These are phyloP conservation scores for Drosophila nr. medialis DNA, from an alignment of 2,888 invertebrate species.

Conservation along the genomic window DNA sequence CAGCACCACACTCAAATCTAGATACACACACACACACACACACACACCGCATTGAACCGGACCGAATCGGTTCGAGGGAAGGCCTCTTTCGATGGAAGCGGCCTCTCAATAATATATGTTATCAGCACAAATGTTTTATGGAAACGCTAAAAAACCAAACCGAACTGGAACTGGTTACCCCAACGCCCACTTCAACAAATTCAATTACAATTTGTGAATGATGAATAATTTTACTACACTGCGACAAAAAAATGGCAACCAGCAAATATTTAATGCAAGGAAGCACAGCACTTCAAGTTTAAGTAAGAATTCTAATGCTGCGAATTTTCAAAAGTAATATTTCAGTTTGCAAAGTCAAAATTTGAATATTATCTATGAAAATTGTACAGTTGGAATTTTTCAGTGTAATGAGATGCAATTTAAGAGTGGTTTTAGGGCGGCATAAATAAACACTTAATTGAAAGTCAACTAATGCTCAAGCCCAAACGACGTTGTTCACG, in stretches of 20 bases:
- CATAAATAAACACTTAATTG: constrained; percentile 25
- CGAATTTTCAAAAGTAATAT: neutral
- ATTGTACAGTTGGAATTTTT: too few relatives aligned
- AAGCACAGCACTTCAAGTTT: neutral
- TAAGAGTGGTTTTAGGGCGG: constrained; percentile 9
- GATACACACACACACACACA: constrained; percentile 18
- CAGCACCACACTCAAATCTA: constrained; percentile 52
- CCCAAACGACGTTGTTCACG: too few relatives aligned
- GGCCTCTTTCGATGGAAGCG: neutral
- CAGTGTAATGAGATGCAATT: neutral
- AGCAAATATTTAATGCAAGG: too few relatives aligned
- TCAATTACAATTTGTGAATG: constrained; percentile 26
- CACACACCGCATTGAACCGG: constrained; percentile 31
- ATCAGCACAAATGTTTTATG: constrained; percentile 20
- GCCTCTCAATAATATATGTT: constrained; percentile 15
- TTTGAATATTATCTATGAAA: too few relatives aligned
- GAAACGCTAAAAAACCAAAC: neutral
- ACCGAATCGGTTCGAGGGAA: neutral
- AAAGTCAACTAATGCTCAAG: constrained; percentile 9
- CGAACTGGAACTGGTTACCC: neutral
- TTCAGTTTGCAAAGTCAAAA: too few relatives aligned
- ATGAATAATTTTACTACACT: constrained; percentile 9
- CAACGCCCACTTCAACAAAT: neutral
- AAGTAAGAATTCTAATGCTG: neutral
- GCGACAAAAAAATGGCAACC: neutral